Conservation (phyloP, 2,888 invertebrate species). For the Melieria crassipennis region DNA sequence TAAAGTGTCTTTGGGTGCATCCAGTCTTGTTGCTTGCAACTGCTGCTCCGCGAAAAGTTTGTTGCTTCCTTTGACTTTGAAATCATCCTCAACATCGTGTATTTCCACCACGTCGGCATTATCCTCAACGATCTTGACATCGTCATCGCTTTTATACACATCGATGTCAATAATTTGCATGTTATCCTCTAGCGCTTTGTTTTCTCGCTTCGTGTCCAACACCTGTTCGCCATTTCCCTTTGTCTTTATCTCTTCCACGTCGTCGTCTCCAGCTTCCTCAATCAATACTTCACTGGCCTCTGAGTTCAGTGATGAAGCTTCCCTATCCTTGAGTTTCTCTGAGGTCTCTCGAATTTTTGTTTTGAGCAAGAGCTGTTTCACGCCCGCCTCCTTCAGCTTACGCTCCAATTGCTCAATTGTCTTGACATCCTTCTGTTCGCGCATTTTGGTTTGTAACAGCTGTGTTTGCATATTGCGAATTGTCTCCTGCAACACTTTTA, state of each 20-base stretch:
- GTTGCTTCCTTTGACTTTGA: constrained; percentile 1
- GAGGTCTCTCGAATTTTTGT: constrained; percentile 62
- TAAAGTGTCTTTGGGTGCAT: neutral
- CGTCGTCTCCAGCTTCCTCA: constrained; percentile 30
- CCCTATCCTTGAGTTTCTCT: constrained; percentile 53
- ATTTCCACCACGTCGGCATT: constrained; percentile 53
- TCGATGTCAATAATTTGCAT: constrained; percentile 55
- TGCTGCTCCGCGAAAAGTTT: neutral
- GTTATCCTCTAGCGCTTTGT: constrained; percentile 38
- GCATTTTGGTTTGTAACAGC: constrained; percentile 62
- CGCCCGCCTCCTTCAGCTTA: constrained; percentile 63
- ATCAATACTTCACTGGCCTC: constrained; percentile 50
- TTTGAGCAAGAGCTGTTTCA: constrained; percentile 64
- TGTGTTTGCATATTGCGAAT: constrained; percentile 66
- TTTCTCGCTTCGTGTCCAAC: neutral
- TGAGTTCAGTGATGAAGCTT: constrained; percentile 49
- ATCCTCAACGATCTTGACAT: constrained; percentile 56
- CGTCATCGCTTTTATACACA: constrained; percentile 55
- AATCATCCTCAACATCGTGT: constrained; percentile 25
- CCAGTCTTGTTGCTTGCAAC: neutral
- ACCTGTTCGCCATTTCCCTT: neutral
- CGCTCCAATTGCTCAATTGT: constrained; percentile 61
- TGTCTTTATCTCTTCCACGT: constrained; percentile 34
- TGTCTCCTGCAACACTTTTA: constrained; percentile 70
- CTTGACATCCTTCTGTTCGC: constrained; percentile 61